Conservation (phyloP, 1,140 invertebrate species). For the Trinorchestia longiramus region DNA sequence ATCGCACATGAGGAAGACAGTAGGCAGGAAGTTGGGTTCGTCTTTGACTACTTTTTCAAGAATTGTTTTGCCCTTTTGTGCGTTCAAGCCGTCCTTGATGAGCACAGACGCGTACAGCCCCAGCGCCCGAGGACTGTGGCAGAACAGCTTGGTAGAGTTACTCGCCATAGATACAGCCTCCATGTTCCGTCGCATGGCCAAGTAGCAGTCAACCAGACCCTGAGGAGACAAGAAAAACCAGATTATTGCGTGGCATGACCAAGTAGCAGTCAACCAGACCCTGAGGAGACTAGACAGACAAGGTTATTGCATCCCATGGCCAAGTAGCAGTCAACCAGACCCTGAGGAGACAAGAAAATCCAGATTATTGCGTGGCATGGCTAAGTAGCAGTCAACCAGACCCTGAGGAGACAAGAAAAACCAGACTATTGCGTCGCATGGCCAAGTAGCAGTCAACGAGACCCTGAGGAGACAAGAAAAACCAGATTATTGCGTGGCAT, state of each 20-base stretch:
- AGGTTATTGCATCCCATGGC: conserved; percentile 74
- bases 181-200: conserved; percentile 76
- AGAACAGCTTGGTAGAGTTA: conserved; percentile 79
- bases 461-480: conserved; percentile 69
- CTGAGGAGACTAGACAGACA: conserved; percentile 52
- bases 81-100: conserved; percentile 78
- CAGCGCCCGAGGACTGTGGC: conserved; percentile 77
- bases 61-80: conserved; percentile 77
- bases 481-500: conserved; percentile 70
- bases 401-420: conserved; percentile 71
- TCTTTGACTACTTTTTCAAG: conserved; percentile 79
- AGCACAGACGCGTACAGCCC: conserved; percentile 80
- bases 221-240: conserved; percentile 41
- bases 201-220: conserved; percentile 80
- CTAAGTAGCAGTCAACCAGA: conserved; percentile 79
- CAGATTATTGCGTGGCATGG: conserved; percentile 74
- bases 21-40: conserved; percentile 78
- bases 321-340: conserved; percentile 80
- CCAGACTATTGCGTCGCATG: conserved; percentile 70
- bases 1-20: conserved; percentile 79
- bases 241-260: conserved; percentile 74
- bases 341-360: conserved; percentile 68
- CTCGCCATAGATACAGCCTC: conserved; percentile 80
- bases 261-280: conserved; percentile 81
- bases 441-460: conserved; percentile 80